Evolutionary conservation across 2,113 vertebrate species (phyloP).

Genomic region (Sorex araneus): DNA sequence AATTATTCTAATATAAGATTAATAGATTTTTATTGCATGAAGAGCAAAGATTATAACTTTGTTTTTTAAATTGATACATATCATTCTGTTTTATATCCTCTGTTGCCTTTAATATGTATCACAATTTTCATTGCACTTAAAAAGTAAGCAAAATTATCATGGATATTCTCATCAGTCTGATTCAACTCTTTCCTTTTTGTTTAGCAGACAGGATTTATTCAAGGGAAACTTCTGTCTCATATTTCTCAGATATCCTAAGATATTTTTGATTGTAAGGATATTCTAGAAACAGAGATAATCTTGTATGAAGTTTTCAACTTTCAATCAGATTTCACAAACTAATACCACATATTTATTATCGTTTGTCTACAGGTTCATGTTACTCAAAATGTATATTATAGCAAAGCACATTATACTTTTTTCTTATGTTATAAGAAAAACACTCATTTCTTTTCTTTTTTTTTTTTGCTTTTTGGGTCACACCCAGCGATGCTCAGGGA

Average conservation of each 20-base stretch:
- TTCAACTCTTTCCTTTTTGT: background rate
- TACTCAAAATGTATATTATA: background rate
- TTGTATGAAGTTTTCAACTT: background rate
- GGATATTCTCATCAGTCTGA: background rate
- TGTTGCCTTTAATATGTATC: background rate
- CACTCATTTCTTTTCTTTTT: background rate
- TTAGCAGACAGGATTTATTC: background rate
- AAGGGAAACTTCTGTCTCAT: background rate
- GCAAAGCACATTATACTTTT: too few species aligned
- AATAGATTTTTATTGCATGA: background rate
- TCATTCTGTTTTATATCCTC: too few species aligned
- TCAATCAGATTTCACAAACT: background rate
- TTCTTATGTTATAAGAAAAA: too few species aligned
- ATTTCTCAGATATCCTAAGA: constrained; percentile 4
- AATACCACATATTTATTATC: background rate
- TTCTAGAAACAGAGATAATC: background rate
- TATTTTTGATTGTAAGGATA: background rate
- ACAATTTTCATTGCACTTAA: constrained; percentile 9
- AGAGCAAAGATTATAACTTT: constrained; percentile 1
- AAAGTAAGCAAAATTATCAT: background rate
- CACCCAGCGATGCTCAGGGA: too few species aligned
- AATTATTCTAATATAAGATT: background rate
- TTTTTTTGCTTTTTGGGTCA: too few species aligned
- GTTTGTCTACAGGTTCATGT: background rate
- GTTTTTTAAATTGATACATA: background rate